A percentile compares a stretch with the other conserved stretches of the same genome.
Conservation (phyloP, 1,140 invertebrate genomes). For the Battus philenor region DNA sequence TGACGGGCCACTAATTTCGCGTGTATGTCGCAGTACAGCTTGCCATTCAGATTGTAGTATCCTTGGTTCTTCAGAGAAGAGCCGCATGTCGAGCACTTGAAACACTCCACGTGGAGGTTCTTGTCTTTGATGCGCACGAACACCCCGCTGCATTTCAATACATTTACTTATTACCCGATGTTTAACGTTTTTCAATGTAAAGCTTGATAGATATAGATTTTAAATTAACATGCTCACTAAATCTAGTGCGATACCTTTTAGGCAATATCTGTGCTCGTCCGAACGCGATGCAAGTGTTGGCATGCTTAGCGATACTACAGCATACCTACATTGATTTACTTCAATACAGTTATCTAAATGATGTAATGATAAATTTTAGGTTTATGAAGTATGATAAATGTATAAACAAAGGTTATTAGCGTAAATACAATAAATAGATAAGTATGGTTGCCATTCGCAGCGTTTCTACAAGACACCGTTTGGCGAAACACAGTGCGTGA, state of each 20-base stretch:
- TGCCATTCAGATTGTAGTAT: conserved; percentile 96
- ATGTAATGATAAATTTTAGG: too few relatives aligned
- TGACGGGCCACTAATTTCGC: conserved; percentile 91
- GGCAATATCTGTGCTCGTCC: conserved; percentile 2
- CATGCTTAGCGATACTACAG: too few relatives aligned
- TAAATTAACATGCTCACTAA: conserved; percentile 37
- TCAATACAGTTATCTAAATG: too few relatives aligned
- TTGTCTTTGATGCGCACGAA: conserved; percentile 98
- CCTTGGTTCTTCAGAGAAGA: conserved; percentile 96
- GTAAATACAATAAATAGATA: too few relatives aligned
- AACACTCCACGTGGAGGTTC: conserved; percentile 97
- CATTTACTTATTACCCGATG: too few relatives aligned
- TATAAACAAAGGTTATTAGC: too few relatives aligned
- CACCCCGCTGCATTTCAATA: conserved; percentile 90
- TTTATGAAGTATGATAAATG: too few relatives aligned
- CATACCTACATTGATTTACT: too few relatives aligned
- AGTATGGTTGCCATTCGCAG: too few relatives aligned
- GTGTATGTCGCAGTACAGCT: conserved; percentile 97
- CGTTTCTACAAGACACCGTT: too few relatives aligned
- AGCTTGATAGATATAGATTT: conserved; percentile 6
- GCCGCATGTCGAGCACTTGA: conserved; percentile 97
- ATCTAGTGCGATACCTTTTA: conserved; percentile 30
- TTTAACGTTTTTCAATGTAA: too few relatives aligned
- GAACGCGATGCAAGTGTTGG: conserved; percentile 23
- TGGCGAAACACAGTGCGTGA: conserved; percentile 17